phyloP scores from a whole-genome alignment of 2,797 vertebrate species.

The Acanthurus leucopareius region DNA sequence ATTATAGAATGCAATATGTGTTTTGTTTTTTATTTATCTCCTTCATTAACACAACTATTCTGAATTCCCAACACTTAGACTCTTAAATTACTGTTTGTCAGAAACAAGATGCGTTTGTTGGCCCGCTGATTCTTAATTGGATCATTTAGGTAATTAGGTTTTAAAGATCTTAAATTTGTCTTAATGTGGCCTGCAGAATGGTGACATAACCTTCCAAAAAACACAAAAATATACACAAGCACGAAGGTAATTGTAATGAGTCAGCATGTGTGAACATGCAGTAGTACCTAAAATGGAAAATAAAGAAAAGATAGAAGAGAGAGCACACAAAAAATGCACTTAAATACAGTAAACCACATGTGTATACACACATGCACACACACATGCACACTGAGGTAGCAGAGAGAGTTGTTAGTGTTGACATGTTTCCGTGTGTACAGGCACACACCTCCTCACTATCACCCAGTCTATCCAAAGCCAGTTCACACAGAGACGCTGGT shows the following conservation, averaged over 20 bases:
- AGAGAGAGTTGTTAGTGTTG: neutral
- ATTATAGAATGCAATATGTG: constrained; percentile 5
- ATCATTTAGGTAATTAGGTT: constrained; percentile 14
- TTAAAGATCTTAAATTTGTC: constrained; percentile 6
- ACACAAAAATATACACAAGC: neutral
- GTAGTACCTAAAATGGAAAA: constrained; percentile 53
- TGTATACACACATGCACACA: neutral
- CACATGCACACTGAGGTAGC: neutral
- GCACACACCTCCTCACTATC: neutral
- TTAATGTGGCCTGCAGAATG: neutral
- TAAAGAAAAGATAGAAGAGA: constrained; percentile 64
- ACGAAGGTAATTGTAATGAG: neutral
- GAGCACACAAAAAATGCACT: neutral
- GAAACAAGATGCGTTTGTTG: neutral
- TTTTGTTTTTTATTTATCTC: neutral
- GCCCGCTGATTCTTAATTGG: constrained; percentile 22
- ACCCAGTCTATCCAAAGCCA: constrained; percentile 2
- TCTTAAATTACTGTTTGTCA: constrained; percentile 1
- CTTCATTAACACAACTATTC: constrained; percentile 9
- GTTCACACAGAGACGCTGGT: constrained; percentile 2
- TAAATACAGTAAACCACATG: neutral
- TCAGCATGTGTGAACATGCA: neutral
- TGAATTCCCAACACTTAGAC: constrained; percentile 22
- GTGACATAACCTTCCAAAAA: neutral
- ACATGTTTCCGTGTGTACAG: neutral